Percentiles rank a stretch among this genome's conserved stretches.
Evolutionary conservation across 2,797 vertebrate genomes (phyloP).

Genomic region (Tenualosa thibaudeaui): DNA sequence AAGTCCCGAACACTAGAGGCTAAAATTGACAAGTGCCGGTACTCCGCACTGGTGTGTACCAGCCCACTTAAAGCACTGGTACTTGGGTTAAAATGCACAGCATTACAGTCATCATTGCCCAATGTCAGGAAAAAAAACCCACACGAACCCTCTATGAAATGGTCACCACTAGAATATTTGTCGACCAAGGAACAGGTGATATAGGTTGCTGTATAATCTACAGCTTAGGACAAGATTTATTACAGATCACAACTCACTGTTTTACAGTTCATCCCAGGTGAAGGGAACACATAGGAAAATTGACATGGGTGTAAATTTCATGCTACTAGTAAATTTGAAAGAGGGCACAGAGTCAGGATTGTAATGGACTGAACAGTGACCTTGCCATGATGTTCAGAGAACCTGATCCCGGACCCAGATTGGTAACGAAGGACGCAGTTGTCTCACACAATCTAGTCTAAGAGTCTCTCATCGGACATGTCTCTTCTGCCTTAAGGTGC

Average conservation of each 20-base stretch:
- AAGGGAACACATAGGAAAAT: no score
- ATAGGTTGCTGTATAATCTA: neutral
- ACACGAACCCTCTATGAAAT: no score
- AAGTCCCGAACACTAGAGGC: no score
- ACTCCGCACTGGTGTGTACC: no score
- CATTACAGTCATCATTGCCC: no score
- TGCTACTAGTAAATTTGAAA: neutral
- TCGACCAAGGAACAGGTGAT: no score
- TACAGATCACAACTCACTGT: no score
- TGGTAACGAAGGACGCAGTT: neutral
- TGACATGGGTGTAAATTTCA: neutral
- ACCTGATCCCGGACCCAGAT: neutral
- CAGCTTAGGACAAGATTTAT: neutral
- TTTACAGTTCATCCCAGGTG: no score
- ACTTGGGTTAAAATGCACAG: no score
- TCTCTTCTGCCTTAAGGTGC: neutral
- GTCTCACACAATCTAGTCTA: neutral
- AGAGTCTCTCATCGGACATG: neutral
- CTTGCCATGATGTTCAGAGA: neutral
- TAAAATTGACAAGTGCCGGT: no score
- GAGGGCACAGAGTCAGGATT: neutral
- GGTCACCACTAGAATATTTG: neutral
- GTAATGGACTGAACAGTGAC: neutral
- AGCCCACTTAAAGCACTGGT: no score
- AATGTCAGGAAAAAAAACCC: no score